Base-by-base conservation (phyloP, 2,888 invertebrate genomes). In the Andrena praecox region DNA sequence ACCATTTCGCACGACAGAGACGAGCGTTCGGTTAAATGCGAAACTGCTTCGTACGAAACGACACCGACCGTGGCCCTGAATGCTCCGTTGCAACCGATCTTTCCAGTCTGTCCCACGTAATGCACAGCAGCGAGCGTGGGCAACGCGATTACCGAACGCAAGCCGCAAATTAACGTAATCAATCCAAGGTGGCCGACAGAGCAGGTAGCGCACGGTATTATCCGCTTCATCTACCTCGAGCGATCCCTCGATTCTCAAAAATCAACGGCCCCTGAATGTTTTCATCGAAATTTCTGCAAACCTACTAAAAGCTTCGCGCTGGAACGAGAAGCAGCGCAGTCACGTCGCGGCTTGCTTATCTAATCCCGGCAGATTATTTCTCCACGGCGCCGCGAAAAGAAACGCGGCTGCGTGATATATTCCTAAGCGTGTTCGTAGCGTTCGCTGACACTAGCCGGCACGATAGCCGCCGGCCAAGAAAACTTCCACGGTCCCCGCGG, bases 91-190 rank as follows among this genome's bases (percentile, higher is more conserved):
- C 29, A 48, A 82, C 56, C 56, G 52, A 73, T 70, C 48, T 69
- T 83, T 73, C 82, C 77, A 63, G 77, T 77, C 81, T 59, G 56
- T 74, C 77, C 77, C 70, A 74, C 73, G 70, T 72, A 63, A 31
- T 5, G 42, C 62, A 29, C 10, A 27, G 24, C 8, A 7, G 2
- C 2, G 59, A 63, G 56, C 72, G 69, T 82, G 54, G 80, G 76
- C 59, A 72, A 68, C 33, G n/a, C 16, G 56, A 68, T 80, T 75
- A 75, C 63, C 48, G 70, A 70, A 54, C 74, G 31, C 6, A 48
- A 70, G 70, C 69, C 54, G 71, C 66, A 29, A 66, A 79, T 74
- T 66, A 63, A 56, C 54, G 67, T 72, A 33, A 73, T 73, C 81
- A n/a, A 66, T 81, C 67, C 67, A 42, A 62, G 59, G 4, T 0